phyloP scores from a whole-genome alignment of 2,113 vertebrate species.

The Leptocoma aspasia region DNA sequence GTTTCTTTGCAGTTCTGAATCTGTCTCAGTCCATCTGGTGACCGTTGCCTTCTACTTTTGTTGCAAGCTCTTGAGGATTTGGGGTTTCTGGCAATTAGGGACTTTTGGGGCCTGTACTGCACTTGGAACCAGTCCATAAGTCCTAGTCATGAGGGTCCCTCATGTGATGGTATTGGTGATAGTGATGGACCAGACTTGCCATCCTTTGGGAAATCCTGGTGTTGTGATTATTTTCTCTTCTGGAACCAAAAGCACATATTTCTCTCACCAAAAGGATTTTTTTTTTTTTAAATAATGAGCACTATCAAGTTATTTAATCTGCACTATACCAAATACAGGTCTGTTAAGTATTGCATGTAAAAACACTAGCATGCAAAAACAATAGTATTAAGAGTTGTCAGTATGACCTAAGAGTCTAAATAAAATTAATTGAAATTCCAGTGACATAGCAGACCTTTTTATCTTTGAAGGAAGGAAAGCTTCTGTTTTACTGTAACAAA shows the following conservation, averaged over 20 bases:
- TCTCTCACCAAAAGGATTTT: neutral
- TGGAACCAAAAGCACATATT: neutral
- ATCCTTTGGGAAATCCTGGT: neutral
- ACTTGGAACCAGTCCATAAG: neutral
- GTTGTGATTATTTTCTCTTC: neutral
- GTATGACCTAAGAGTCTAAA: neutral
- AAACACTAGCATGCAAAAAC: neutral
- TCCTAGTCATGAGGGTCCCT: neutral
- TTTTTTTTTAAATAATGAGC: neutral
- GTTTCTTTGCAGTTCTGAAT: neutral
- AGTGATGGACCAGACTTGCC: neutral
- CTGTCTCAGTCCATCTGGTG: slow-evolving; percentile 1
- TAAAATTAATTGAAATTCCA: neutral
- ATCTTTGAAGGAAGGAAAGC: neutral
- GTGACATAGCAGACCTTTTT: neutral
- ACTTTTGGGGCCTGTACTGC: neutral
- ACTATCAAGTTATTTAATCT: neutral
- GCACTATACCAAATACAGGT: neutral
- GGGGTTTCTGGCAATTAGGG: neutral
- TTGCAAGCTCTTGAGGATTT: neutral
- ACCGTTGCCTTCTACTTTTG: neutral
- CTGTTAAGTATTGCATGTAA: neutral
- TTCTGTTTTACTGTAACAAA: neutral
- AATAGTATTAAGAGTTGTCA: neutral
- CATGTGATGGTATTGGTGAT: neutral